Evolutionary conservation across 2,113 vertebrate species (phyloP).

Genomic region (Pygoscelis antarcticus): DNA sequence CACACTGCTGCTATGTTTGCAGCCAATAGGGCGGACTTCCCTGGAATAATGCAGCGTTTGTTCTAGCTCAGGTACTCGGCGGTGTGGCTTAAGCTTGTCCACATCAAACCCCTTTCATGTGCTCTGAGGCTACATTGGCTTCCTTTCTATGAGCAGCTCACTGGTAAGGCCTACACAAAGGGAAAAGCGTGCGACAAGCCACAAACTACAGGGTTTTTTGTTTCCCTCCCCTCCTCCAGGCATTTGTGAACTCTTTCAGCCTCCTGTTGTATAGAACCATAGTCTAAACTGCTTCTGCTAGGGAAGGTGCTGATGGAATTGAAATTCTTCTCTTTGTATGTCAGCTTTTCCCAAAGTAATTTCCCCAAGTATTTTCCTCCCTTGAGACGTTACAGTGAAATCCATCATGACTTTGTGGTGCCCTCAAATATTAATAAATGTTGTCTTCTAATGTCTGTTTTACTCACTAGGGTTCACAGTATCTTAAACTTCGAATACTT

Average conservation of each 20-base stretch:
- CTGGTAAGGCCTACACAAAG: not conserved
- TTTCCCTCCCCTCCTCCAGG: not conserved
- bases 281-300: constrained; percentile 20
- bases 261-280: not conserved
- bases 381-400: not conserved
- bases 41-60: not conserved
- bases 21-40: not conserved
- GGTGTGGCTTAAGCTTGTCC: not conserved
- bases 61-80: not conserved
- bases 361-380: not conserved
- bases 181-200: not conserved
- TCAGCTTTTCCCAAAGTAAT: constrained; percentile 12
- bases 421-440: not conserved
- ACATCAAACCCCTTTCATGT: not conserved
- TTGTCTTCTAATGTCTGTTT: not conserved
- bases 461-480: not conserved
- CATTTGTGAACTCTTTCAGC: not conserved
- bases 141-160: not conserved
- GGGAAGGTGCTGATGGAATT: not conserved
- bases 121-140: not conserved
- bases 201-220: not conserved
- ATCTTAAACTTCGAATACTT: not conserved
- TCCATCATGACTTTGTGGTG: not conserved
- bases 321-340: not conserved
- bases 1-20: not conserved